Evolutionary conservation across 2,113 vertebrate genomes (phyloP), one percentile per base, ranked within the genome.

Genomic region (Vulpes vulpes): DNA sequence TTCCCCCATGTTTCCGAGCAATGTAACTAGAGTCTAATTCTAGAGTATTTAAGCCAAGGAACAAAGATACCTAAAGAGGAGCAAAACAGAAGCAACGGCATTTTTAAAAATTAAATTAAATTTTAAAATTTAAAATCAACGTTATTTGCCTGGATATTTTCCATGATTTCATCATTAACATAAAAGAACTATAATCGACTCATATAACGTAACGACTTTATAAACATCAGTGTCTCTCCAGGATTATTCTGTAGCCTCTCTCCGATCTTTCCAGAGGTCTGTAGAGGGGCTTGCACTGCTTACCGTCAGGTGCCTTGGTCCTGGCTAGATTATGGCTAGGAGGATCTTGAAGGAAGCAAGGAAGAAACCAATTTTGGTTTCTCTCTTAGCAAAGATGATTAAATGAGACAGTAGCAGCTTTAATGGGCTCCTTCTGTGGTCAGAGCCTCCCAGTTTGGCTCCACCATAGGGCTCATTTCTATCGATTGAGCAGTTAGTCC

Each of bases 401-500:
- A 98, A 98, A 98, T 93, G 73, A 99, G 89, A 97, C 85, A 96
- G 91, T 95, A 87, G 97, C 96, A 98, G 95, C 20, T 89, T 20
- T 97, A 96, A 98, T 2, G 12, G 93, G 85, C 96, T 96, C 64
- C 78, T 97, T 96, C 93, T 96, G 84, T 84, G 91, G 91, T 85
- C 69, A 65, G 94, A 98, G 83, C 67, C 95, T 97, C 97, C 97
- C 94, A 85, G 97, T 96, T 97, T 91, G 96, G 49, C 95, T 89
- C 84, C 65, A 95, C 86, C 43, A 96, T 43, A 76, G 96, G 94
- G 49, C 96, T 98, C 95, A 79, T 92, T 97, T 80, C 92, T 97
- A 98, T 98, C 90, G 96, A 98, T 51, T 94, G 98, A 82, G 82
- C 96, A 98, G 97, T 98, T 98, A 98, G 97, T 67, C 60, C 91